Evolutionary conservation across 1,140 invertebrate species (phyloP).

Genomic region (Aethina tumida): DNA sequence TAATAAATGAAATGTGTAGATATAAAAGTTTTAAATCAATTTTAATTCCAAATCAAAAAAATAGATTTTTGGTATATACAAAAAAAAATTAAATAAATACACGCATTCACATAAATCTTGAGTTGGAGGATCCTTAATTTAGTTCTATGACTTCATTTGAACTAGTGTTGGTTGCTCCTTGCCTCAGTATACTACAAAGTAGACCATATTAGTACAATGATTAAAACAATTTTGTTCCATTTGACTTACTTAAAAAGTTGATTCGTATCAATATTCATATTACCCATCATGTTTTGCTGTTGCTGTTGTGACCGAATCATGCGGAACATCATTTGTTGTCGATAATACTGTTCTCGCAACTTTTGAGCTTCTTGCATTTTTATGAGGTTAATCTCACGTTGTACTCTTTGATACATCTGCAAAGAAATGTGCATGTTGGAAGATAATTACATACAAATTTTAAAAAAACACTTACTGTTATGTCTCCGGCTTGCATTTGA

Average conservation of each 20-base stretch:
- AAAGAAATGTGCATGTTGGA: slow-evolving; percentile 6
- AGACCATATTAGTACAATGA: no score
- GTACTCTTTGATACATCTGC: slow-evolving; percentile 16
- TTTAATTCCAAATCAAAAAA: no score
- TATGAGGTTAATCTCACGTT: slow-evolving; percentile 20
- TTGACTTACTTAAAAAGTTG: slow-evolving; percentile 8
- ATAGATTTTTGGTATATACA: no score
- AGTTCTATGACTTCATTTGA: no score
- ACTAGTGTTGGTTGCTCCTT: no score
- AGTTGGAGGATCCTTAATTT: no score
- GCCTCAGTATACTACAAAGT: no score
- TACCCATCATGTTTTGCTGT: slow-evolving; percentile 14
- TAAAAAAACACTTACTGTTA: slow-evolving; percentile 6
- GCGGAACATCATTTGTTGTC: slow-evolving; percentile 24
- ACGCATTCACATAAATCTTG: no score
- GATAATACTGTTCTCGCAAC: slow-evolving; percentile 24
- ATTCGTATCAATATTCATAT: slow-evolving; percentile 12
- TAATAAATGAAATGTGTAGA: no score
- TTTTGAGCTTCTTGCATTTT: slow-evolving; percentile 17
- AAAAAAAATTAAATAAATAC: no score
- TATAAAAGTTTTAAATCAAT: no score
- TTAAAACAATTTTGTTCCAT: no score
- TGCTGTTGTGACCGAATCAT: slow-evolving; percentile 25
- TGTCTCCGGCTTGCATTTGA: slow-evolving; percentile 10
- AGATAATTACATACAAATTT: neutral